Base-by-base conservation (phyloP, 1,140 invertebrate genomes). In the Lithobius niger region DNA sequence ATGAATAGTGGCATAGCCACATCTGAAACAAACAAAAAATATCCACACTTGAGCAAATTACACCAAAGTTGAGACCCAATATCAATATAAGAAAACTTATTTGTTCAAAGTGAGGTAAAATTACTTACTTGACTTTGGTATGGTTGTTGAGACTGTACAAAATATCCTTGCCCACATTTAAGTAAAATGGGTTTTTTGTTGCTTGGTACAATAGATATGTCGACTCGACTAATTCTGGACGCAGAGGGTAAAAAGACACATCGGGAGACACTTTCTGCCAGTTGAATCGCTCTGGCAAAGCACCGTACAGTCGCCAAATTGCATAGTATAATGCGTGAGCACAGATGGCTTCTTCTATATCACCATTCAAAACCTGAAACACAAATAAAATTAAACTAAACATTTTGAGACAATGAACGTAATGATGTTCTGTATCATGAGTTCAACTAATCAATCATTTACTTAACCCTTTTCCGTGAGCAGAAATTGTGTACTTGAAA, bases 261-360 rank as follows among this genome's bases (percentile, higher is more conserved):
- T 84, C 81, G 2, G 82, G 76, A 27, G 70, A 67, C 24, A 76
- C 71, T 27, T 71, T 64, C 60, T 82, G 74, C 82, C 82, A 84
- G 65, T 84, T 82, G 65, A 76, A 84, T 36, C 82, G 61, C 63
- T 84, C 82, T 2, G 82, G 82, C 40, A 85, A 64, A 28, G 78
- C 74, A 13, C 74, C 77, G 65, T 78, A 83, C 59, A 76, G 71
- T 62, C 76, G 72, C 82, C 82, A 84, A 52, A 84, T 77, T 21
- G 74, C 68, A 65, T 79, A 81, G 65, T 80, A 83, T 15, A 84
- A 64, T 13, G 80, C 79, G 66, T 84, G 82, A 18, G 71, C 71
- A 66, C 82, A 84, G 57, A 84, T 82, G 4, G 82, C 82, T 67
- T 84, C 82, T 61, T 83, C 81, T 52, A 84, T 69, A 66, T 84